Percentiles rank a stretch among this genome's conserved stretches.
Evolutionary conservation across 2,888 invertebrate genomes (phyloP).

Genomic region (Carpatolechia fugitivella): DNA sequence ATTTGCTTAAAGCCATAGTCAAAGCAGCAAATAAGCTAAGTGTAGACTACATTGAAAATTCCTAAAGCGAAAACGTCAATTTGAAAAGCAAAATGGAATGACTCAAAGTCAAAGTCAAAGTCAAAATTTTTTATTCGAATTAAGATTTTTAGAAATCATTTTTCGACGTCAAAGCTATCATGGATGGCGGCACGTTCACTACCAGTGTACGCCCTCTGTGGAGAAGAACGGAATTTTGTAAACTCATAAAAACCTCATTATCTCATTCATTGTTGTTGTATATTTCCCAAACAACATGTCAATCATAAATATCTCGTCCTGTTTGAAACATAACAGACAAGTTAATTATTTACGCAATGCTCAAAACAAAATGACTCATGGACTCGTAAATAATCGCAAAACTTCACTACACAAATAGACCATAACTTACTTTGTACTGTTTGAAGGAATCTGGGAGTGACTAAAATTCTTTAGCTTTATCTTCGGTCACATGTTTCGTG

Average conservation of each 20-base stretch:
- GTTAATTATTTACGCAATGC: conserved; percentile 16
- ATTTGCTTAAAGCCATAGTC: too few relatives aligned
- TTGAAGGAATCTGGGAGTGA: conserved; percentile 35
- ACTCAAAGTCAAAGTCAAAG: too few relatives aligned
- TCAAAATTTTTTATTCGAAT: too few relatives aligned
- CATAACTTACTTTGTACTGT: conserved; percentile 22
- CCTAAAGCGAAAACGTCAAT: too few relatives aligned
- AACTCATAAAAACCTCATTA: not conserved
- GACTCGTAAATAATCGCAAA: conserved; percentile 24
- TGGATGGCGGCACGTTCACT: too few relatives aligned
- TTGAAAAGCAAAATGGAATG: too few relatives aligned
- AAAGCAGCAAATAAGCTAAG: too few relatives aligned
- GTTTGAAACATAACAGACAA: conserved; percentile 5
- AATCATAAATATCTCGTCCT: conserved; percentile 6
- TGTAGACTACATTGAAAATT: too few relatives aligned
- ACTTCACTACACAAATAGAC: conserved; percentile 15
- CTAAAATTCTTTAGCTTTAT: conserved; percentile 40
- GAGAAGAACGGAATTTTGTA: too few relatives aligned
- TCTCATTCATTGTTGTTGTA: not conserved
- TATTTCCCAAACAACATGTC: not conserved
- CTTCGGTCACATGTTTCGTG: conserved; percentile 32
- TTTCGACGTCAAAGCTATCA: too few relatives aligned
- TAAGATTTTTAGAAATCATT: too few relatives aligned
- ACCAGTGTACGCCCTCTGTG: too few relatives aligned
- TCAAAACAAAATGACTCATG: conserved; percentile 36